Percentiles rank a stretch among this genome's conserved stretches.
Conservation (phyloP, 2,797 vertebrate species). For the Xiphophorus birchmanni region DNA sequence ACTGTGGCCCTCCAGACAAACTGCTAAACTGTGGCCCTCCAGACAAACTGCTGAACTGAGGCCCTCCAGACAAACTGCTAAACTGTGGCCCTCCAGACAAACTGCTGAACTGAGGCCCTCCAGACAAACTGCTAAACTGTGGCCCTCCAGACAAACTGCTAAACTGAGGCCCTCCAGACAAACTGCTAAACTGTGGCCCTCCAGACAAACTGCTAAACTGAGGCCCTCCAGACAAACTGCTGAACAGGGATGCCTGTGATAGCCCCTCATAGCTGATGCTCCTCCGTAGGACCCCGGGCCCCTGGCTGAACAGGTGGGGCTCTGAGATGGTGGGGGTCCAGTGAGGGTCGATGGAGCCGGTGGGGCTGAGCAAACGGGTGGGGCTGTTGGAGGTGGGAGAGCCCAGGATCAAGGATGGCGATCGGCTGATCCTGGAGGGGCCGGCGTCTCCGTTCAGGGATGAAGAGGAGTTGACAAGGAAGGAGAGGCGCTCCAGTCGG, state of each 20-base stretch:
- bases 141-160: conserved; percentile 41
- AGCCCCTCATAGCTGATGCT: conserved; percentile 63
- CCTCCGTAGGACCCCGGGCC: conserved; percentile 62
- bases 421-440: conserved; percentile 40
- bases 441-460: conserved; percentile 57
- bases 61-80: neutral
- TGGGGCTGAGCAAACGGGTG: conserved; percentile 49
- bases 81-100: conserved; percentile 22
- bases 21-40: conserved; percentile 45
- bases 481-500: conserved; percentile 61
- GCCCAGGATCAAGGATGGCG: conserved; percentile 6
- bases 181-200: conserved; percentile 45
- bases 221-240: neutral
- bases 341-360: conserved; percentile 53
- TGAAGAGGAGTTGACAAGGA: conserved; percentile 51
- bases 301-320: conserved; percentile 9
- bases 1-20: conserved; percentile 24
- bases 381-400: conserved; percentile 44
- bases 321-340: conserved; percentile 38
- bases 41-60: conserved; percentile 42
- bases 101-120: conserved; percentile 45
- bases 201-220: conserved; percentile 48
- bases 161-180: conserved; percentile 35
- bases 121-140: conserved; percentile 41
- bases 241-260: conserved; percentile 8